phyloP scores from a whole-genome alignment of 1,140 invertebrate species.

The Halictus rubicundus region DNA sequence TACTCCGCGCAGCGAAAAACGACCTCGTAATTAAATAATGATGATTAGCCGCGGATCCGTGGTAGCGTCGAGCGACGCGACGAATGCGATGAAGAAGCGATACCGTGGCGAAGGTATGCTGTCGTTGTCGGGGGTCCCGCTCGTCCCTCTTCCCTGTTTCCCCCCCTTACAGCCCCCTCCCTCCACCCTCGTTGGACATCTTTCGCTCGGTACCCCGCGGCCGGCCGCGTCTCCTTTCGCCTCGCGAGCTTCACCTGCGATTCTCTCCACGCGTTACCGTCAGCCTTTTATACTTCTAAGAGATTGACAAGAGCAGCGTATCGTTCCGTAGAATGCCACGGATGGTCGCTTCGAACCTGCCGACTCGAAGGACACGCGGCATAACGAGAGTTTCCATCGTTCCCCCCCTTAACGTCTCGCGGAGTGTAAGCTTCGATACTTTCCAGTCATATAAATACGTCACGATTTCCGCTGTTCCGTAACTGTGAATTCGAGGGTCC shows the following conservation, averaged over 20 bases:
- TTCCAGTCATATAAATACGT: too few relatives aligned
- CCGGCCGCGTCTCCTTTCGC: slow-evolving; percentile 13
- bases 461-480: too few relatives aligned
- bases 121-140: slow-evolving; percentile 67
- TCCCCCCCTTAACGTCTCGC: too few relatives aligned
- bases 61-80: slow-evolving; percentile 68
- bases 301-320: not conserved
- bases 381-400: too few relatives aligned
- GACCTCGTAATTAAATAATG: slow-evolving; percentile 72
- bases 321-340: too few relatives aligned
- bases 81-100: slow-evolving; percentile 74
- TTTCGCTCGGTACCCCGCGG: not conserved
- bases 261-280: not conserved
- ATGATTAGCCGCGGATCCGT: slow-evolving; percentile 67
- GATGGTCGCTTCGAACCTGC: too few relatives aligned
- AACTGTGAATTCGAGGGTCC: too few relatives aligned
- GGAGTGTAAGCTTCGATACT: too few relatives aligned
- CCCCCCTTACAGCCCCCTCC: too few relatives aligned
- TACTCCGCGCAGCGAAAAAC: slow-evolving; percentile 59
- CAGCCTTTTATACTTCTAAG: not conserved
- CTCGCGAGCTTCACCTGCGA: not conserved
- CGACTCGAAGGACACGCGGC: too few relatives aligned
- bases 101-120: slow-evolving; percentile 65
- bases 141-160: slow-evolving; percentile 24
- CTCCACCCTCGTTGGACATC: not conserved